Evolutionary conservation across 2,113 vertebrate species (phyloP).

Genomic region (Neogobius melanostomus): DNA sequence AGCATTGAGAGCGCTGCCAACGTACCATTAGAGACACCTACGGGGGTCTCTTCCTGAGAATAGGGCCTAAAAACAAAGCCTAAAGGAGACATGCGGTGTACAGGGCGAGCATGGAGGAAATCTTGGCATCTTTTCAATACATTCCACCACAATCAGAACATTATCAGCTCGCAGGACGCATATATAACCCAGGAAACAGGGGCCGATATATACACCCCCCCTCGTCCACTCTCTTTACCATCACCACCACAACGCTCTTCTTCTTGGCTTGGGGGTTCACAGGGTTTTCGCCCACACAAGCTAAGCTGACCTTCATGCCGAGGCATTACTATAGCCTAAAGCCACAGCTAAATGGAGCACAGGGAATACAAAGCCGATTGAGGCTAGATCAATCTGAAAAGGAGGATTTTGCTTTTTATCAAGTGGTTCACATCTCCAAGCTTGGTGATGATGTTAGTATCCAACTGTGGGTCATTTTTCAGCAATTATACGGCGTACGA

Average conservation of each 20-base stretch:
- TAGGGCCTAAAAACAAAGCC: constrained; percentile 65
- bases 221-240: constrained; percentile 17
- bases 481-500: constrained; percentile 26
- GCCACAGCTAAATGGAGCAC: constrained; percentile 55
- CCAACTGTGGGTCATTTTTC: constrained; percentile 57
- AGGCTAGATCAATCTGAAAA: constrained; percentile 52
- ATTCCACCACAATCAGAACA: constrained; percentile 59
- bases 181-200: constrained; percentile 59
- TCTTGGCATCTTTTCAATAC: constrained; percentile 72
- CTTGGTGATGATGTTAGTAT: constrained; percentile 60
- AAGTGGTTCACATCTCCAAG: constrained; percentile 41
- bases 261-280: constrained; percentile 42
- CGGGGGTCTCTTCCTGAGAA: constrained; percentile 72
- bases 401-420: constrained; percentile 40
- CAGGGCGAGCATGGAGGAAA: constrained; percentile 46
- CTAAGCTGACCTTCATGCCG: constrained; percentile 54
- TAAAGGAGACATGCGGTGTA: constrained; percentile 54
- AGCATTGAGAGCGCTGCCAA: constrained; percentile 57
- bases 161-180: constrained; percentile 55
- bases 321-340: constrained; percentile 39
- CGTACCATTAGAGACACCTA: constrained; percentile 70
- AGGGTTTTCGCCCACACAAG: constrained; percentile 53
- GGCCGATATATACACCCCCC: constrained; percentile 52
- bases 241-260: constrained; percentile 13
- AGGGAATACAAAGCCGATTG: constrained; percentile 55